Evolutionary conservation across 2,797 vertebrate species (phyloP), one percentile per base, ranked within the genome.

Genomic region (Pterois miles): DNA sequence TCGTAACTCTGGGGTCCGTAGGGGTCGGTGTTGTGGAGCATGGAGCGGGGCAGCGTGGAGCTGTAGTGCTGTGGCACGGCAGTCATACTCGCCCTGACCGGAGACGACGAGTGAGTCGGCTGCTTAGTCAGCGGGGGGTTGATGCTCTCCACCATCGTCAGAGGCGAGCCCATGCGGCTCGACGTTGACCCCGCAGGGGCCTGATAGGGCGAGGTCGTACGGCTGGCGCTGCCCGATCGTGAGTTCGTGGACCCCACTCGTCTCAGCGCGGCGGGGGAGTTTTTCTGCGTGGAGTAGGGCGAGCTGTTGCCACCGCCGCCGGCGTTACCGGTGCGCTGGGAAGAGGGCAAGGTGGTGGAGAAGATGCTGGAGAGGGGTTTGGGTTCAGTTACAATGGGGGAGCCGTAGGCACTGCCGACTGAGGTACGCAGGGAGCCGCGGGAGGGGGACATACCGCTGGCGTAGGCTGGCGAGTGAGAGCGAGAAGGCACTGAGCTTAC

Each of bases 401-500:
- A 98, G 73, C 96, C 97, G 20, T 97, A 98, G 34, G 95, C 94
- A 74, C 96, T 96, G 66, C 96, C 96, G 85, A 95, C 87, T 31
- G 97, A 96, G 36, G 96, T 95, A 88, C 97, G 96, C 89, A 98
- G 94, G 0, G 97, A 98, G 20, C 97, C 97, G 67, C 97, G 95
- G 2, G 97, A 97, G 0, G 97, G 97, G 65, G 97, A 98, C 71
- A 97, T 70, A 43, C 96, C 95, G 34, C 95, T 95, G 93, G 96
- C 85, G 66, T 98, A 98, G 71, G 97, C 96, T 62, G 98, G 98
- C 48, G 97, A 97, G 94, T 98, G 98, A 6, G 97, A 96, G 93
- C 98, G 94, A 85, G 97, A 97, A 52, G 98, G 97, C 89, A 99
- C 97, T 10, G 98, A 99, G 74, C 97, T 97, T 75, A 98, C 97